These are phyloP conservation scores for Trachemys scripta DNA, from an alignment of 2,113 vertebrate species.

Conservation along the genomic window DNA sequence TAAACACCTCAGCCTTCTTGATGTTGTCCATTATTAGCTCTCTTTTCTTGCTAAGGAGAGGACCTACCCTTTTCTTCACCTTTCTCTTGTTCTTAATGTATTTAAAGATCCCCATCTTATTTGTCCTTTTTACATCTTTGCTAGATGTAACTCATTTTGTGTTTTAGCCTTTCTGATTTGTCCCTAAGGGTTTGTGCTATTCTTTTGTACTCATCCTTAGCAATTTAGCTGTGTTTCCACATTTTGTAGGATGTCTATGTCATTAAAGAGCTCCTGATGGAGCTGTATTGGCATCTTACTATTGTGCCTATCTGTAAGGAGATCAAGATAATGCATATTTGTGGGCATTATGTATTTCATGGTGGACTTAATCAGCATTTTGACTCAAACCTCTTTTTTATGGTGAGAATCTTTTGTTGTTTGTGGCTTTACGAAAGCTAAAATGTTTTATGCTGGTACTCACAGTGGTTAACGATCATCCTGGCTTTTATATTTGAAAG, in stretches of 20 bases:
- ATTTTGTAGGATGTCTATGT: neutral
- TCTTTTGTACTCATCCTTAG: neutral
- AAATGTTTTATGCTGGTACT: neutral
- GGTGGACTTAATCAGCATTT: neutral
- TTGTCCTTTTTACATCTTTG: neutral
- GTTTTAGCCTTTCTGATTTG: neutral
- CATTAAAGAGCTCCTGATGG: neutral
- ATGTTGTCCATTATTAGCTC: neutral
- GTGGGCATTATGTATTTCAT: neutral
- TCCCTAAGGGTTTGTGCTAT: neutral
- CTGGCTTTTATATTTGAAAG: neutral
- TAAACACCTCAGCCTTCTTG: neutral
- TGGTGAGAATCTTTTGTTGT: neutral
- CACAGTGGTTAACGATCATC: neutral
- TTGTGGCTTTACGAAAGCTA: neutral
- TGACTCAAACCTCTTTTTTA: neutral
- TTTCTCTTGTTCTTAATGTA: neutral
- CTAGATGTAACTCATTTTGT: neutral
- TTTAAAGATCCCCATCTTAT: neutral
- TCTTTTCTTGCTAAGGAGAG: neutral
- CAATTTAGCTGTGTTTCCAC: neutral
- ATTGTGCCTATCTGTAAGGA: too few relatives aligned
- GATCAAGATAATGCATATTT: too few relatives aligned
- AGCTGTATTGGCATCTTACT: neutral
- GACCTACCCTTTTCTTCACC: neutral